Conservation (phyloP, 2,113 vertebrate species). For the Cyphomyrus plagiostoma region DNA sequence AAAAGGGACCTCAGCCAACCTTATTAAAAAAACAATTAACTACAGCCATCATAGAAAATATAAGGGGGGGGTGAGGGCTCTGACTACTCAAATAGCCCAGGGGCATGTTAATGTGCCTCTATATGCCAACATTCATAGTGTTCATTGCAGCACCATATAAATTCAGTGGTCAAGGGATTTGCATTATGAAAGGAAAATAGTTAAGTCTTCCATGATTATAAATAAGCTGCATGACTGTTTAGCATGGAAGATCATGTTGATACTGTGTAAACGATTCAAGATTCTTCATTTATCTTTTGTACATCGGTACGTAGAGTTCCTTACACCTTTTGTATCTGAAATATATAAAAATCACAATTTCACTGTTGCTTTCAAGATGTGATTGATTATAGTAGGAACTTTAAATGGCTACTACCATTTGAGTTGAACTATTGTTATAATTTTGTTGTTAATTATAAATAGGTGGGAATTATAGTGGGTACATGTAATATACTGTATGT, state of each 20-base stretch:
- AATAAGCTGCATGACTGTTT: background rate
- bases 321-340: background rate
- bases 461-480: background rate
- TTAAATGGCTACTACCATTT: background rate
- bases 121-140: background rate
- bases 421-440: background rate
- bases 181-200: background rate
- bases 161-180: background rate
- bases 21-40: background rate
- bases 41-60: background rate
- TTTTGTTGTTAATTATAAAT: background rate
- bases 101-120: background rate
- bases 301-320: background rate
- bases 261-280: background rate
- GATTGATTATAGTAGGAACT: background rate
- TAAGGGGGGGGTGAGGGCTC: background rate
- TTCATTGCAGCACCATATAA: background rate
- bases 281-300: background rate
- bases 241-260: background rate
- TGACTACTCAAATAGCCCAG: background rate
- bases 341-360: background rate
- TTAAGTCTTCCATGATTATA: background rate
- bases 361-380: background rate
- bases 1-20: background rate
- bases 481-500: background rate